These are phyloP conservation scores for Parazoanthus atlanticus DNA, from an alignment of 92 coral and sea anemone genomes.

Conservation along the genomic window DNA sequence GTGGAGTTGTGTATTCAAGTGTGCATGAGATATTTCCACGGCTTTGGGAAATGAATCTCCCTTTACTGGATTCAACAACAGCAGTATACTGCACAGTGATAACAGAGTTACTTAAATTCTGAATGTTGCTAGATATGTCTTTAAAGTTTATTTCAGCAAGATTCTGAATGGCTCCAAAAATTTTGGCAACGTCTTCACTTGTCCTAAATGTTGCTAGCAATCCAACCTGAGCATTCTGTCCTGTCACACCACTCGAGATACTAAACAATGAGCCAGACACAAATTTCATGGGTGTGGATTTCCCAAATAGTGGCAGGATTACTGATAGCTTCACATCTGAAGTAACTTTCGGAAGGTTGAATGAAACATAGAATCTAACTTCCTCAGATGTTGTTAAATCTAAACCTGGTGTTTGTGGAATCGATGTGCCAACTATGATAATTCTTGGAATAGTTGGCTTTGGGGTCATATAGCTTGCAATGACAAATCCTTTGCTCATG, in stretches of 20 bases:
- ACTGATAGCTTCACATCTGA: conserved; percentile 62
- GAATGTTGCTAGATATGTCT: conserved; percentile 43
- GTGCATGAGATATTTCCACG: conserved; percentile 62
- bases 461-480: conserved; percentile 61
- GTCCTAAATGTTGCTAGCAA: conserved; percentile 37
- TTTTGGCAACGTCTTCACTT: conserved; percentile 23
- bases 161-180: conserved; percentile 52
- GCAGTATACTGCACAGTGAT: conserved; percentile 58
- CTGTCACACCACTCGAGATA: conserved; percentile 56
- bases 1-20: conserved; percentile 60
- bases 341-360: conserved; percentile 77
- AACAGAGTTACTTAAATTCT: conserved; percentile 45
- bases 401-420: conserved; percentile 63
- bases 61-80: conserved; percentile 51
- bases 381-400: conserved; percentile 71
- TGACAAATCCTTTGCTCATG: conserved; percentile 23
- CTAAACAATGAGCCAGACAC: conserved; percentile 53
- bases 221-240: conserved; percentile 53
- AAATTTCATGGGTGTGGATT: conserved; percentile 66
- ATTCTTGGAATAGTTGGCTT: conserved; percentile 52
- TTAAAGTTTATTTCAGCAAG: conserved; percentile 73
- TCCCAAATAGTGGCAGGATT: conserved; percentile 59
- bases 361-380: conserved; percentile 50
- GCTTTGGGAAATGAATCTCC: conserved; percentile 54
- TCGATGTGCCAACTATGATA: conserved; percentile 42